Base-by-base conservation (phyloP, 2,113 vertebrate species). In the Hippocampus mohnikei region DNA sequence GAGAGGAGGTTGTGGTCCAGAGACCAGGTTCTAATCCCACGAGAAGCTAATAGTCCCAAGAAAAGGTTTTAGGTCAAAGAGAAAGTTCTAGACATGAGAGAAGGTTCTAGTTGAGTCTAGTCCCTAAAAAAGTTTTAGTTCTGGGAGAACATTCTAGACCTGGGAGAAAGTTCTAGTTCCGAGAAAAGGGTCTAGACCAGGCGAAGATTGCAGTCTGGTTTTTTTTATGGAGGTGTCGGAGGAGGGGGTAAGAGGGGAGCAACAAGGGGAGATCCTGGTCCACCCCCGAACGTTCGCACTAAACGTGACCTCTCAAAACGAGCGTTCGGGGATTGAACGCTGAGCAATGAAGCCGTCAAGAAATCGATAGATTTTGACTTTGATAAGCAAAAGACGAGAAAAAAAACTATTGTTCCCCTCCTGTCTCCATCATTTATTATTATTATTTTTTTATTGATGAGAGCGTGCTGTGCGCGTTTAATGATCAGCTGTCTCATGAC, bases 301-400 rank as follows among this genome's bases (percentile, higher is more conserved):
- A 37, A 25, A 23, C 37, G 21, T 13, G 52, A 56, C 15, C 48
- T 40, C 20, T 20, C 13, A 55, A 40, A 44, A 68, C 41, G 67
- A 40, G 67, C 33, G 25, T 46, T 65, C 27, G 63, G 42, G 63
- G 63, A 65, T 46, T 27, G 63, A 65, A 16, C 58, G 58, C 42
- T 8, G 42, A 48, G 9, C 40, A 46, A 27, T 75, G 85, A 87
- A 91, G 91, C 90, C 90, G 86, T 92, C 89, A 91, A 82, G 13
- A 82, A 87, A 92, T 92, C 91, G 79, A 92, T 91, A 89, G 76
- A 80, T 90, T 91, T 88, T 89, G 92, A 92, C 90, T 91, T 88
- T 89, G 92, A 92, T 89, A 91, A 84, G 88, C 33, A 5, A 37
- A 85, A 90, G 88, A n/a, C 20, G 10, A 20, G 33, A 64, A 90